A percentile compares a stretch with the other conserved stretches of the same genome.
phyloP scores from a whole-genome alignment of 2,888 invertebrate genomes.

The Heliothis peltigera region DNA sequence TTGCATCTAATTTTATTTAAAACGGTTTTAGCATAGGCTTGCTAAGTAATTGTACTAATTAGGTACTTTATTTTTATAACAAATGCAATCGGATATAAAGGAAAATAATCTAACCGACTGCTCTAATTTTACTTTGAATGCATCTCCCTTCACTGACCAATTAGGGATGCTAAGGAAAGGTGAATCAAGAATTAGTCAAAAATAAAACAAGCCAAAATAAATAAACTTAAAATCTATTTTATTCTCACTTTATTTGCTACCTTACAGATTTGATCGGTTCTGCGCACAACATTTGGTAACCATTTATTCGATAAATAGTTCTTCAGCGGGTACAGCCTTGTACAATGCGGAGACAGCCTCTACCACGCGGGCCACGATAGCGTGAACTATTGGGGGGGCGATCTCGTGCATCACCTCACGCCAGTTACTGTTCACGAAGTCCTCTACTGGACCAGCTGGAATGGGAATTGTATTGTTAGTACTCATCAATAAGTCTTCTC shows the following conservation, averaged over 20 bases:
- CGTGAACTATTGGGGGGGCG: conserved; percentile 78
- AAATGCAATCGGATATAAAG: too few species aligned
- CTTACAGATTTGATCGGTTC: conserved; percentile 4
- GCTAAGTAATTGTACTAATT: too few species aligned
- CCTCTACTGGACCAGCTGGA: conserved; percentile 76
- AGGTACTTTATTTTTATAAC: too few species aligned
- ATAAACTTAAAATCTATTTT: conserved; percentile 35
- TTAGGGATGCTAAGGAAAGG: neutral
- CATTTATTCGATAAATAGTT: conserved; percentile 60
- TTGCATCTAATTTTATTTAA: too few species aligned
- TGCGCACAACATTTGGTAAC: neutral
- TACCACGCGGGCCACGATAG: conserved; percentile 73
- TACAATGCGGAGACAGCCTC: conserved; percentile 74
- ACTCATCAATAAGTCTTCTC: too few species aligned
- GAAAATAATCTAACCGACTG: too few species aligned
- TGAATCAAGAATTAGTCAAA: neutral
- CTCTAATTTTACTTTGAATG: too few species aligned
- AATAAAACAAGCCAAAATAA: conserved; percentile 30
- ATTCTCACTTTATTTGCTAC: conserved; percentile 44
- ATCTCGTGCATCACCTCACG: conserved; percentile 81
- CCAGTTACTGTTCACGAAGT: conserved; percentile 81
- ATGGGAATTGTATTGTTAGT: conserved; percentile 28
- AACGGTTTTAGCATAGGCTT: too few species aligned
- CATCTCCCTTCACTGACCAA: too few species aligned
- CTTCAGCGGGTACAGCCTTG: conserved; percentile 74